A percentile compares a stretch with the other conserved stretches of the same genome.
phyloP scores from a whole-genome alignment of 2,797 vertebrate species.

The Microctenopoma stevenorrisi region DNA sequence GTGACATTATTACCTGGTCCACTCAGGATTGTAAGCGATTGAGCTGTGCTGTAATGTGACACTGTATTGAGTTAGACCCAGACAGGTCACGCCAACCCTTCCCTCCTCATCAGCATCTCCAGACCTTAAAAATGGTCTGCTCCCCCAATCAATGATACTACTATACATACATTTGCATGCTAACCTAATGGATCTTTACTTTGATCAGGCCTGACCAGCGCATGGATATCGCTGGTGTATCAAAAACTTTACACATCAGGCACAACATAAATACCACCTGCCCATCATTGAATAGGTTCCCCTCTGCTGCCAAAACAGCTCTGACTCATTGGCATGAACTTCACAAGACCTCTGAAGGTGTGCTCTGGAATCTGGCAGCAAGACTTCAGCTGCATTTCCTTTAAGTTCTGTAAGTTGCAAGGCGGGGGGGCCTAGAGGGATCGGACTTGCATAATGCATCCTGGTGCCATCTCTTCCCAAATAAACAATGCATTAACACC shows the following conservation, averaged over 20 bases:
- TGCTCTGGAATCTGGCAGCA: too few relatives aligned
- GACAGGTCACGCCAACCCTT: conserved; percentile 84
- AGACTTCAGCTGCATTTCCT: too few relatives aligned
- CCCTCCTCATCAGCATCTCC: conserved; percentile 80
- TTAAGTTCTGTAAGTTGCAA: too few relatives aligned
- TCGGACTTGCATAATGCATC: too few relatives aligned
- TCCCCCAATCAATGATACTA: conserved; percentile 80
- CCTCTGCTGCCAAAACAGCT: too few relatives aligned
- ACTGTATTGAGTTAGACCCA: conserved; percentile 84
- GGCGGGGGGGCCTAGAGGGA: too few relatives aligned
- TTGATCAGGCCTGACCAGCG: conserved; percentile 75
- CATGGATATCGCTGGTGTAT: conserved; percentile 59
- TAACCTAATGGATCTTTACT: conserved; percentile 81
- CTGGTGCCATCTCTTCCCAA: too few relatives aligned
- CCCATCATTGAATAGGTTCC: too few relatives aligned
- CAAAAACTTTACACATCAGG: conserved; percentile 18
- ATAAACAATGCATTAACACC: too few relatives aligned
- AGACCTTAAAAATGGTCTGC: conserved; percentile 65
- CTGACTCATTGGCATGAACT: too few relatives aligned
- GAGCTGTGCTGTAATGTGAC: conserved; percentile 83
- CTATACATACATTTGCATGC: conserved; percentile 86
- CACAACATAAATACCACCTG: too few relatives aligned
- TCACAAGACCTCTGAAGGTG: too few relatives aligned
- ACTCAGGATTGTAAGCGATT: conserved; percentile 82
- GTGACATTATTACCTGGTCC: conserved; percentile 74